These are phyloP conservation scores for Melanotaenia pygmaea DNA, from an alignment of 2,797 vertebrate species.

Conservation along the genomic window DNA sequence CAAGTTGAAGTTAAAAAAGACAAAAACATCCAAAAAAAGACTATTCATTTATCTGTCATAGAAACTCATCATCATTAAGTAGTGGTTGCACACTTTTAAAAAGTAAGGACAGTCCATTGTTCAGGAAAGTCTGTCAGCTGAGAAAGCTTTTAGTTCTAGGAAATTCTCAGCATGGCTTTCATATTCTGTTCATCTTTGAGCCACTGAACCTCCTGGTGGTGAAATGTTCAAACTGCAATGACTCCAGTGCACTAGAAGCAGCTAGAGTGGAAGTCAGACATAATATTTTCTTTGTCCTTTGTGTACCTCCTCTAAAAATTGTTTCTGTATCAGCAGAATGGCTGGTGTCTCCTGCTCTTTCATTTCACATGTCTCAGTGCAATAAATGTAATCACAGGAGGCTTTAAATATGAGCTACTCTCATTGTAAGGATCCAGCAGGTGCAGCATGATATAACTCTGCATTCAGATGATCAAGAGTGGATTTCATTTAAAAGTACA, in stretches of 20 bases:
- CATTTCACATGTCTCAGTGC: slow-evolving; percentile 55
- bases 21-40: not conserved
- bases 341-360: slow-evolving; percentile 37
- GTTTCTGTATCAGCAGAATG: slow-evolving; percentile 29
- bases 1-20: not conserved
- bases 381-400: slow-evolving; percentile 72
- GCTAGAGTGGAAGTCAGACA: slow-evolving; percentile 32
- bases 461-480: slow-evolving; percentile 37
- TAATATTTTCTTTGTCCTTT: slow-evolving; percentile 37
- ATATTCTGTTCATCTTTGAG: slow-evolving; percentile 24
- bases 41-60: too few species aligned
- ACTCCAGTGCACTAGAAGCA: slow-evolving; percentile 16
- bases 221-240: slow-evolving; percentile 51
- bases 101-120: not conserved
- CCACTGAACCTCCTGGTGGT: slow-evolving; percentile 65
- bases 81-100: not conserved
- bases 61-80: not conserved
- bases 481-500: slow-evolving; percentile 61
- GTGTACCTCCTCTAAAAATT: slow-evolving; percentile 32
- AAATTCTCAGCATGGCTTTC: slow-evolving; percentile 8
- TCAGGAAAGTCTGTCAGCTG: not conserved
- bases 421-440: slow-evolving; percentile 33
- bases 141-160: slow-evolving; percentile 4
- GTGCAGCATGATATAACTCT: slow-evolving; percentile 61
- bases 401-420: slow-evolving; percentile 63